Conservation (phyloP, 2,113 vertebrate species). For the Crotalus horridus region DNA sequence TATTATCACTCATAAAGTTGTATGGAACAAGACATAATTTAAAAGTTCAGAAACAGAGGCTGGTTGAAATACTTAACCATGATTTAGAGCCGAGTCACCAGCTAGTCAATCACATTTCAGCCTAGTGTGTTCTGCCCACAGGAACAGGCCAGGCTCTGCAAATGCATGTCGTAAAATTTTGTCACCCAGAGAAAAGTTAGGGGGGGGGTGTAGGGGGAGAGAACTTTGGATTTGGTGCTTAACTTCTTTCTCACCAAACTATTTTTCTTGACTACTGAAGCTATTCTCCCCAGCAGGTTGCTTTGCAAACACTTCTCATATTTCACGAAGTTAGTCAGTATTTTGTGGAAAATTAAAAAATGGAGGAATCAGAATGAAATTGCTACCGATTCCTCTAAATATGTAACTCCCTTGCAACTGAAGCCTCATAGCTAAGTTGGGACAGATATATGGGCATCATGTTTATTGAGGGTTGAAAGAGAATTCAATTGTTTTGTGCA, state of each 20-base stretch:
- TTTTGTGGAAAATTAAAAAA: background rate
- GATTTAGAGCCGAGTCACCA: background rate
- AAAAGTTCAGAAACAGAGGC: background rate
- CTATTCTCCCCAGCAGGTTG: background rate
- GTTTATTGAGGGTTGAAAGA: background rate
- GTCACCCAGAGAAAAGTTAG: background rate
- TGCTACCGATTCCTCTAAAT: background rate
- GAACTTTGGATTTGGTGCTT: background rate
- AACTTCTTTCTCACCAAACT: background rate
- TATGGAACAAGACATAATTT: background rate
- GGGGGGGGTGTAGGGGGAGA: background rate
- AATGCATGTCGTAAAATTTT: background rate
- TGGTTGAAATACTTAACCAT: background rate
- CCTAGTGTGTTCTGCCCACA: background rate
- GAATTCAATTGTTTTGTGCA: background rate
- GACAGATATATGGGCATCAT: background rate
- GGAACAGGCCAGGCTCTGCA: background rate
- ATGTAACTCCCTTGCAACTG: background rate
- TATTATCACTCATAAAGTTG: background rate
- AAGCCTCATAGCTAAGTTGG: background rate
- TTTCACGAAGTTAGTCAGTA: background rate
- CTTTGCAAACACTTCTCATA: background rate
- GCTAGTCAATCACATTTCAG: background rate
- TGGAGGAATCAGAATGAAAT: background rate
- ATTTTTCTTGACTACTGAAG: background rate